These are phyloP conservation scores for Epizoanthus illoricatus DNA, from an alignment of 92 coral and sea anemone genomes.

Conservation along the genomic window DNA sequence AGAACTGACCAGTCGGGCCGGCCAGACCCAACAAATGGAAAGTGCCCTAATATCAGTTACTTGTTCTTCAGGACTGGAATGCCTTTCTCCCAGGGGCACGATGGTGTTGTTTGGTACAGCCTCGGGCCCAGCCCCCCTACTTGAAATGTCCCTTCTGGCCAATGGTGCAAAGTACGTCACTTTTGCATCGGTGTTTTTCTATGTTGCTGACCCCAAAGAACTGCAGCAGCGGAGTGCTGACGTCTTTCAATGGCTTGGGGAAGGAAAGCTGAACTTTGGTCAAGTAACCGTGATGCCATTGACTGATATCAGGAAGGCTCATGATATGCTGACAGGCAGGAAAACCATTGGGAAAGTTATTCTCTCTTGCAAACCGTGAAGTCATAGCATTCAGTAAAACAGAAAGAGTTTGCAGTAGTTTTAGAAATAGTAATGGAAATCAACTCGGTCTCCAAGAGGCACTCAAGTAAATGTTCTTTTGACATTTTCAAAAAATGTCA, in stretches of 20 bases:
- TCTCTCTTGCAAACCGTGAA: conserved; percentile 25
- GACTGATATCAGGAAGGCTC: conserved; percentile 64
- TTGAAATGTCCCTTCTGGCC: conserved; percentile 50
- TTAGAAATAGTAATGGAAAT: background rate
- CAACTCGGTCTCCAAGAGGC: background rate
- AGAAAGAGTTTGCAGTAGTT: no score
- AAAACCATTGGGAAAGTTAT: conserved; percentile 71
- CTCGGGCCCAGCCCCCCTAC: conserved; percentile 73
- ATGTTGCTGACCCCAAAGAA: conserved; percentile 57
- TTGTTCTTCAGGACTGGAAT: conserved; percentile 55
- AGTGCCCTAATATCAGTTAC: background rate
- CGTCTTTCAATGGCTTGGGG: conserved; percentile 59
- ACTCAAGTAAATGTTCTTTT: no score
- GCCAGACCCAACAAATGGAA: no score
- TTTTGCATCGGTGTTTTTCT: conserved; percentile 46
- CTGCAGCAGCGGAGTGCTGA: conserved; percentile 59
- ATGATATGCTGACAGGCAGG: conserved; percentile 64
- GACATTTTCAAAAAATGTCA: no score
- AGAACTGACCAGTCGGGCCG: no score
- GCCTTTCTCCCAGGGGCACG: conserved; percentile 72
- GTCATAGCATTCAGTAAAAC: no score
- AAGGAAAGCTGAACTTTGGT: conserved; percentile 76
- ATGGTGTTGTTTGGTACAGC: conserved; percentile 73
- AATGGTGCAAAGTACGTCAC: conserved; percentile 67
- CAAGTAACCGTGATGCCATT: conserved; percentile 63